Evolutionary conservation across 2,113 vertebrate genomes (phyloP), one percentile per base, ranked within the genome.

Genomic region (Clarias macrocephalus): DNA sequence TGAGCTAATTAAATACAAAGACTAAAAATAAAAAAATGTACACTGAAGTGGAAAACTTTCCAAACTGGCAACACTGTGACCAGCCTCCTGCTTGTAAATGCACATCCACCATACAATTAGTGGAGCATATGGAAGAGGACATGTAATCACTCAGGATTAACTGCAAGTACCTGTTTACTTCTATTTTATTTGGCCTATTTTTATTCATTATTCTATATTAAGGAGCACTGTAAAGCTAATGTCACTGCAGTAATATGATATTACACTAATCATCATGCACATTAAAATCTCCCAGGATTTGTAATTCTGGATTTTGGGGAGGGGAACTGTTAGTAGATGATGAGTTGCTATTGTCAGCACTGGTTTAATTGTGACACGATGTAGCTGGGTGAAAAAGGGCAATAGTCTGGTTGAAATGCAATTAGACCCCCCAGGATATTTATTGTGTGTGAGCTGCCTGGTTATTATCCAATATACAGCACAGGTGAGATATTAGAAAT

Each of bases 401-500:
- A 77, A 84, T 79, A 68, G 19, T 65, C 60, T 84, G 63, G 54
- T 42, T 54, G 33, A 62, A 42, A 86, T 80, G 37, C 80, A 86
- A 54, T 86, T 87, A 83, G 52, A 48, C 7, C 30, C 33, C 57
- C 52, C 28, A 77, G 62, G 86, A 30, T 77, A 80, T 77, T 87
- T 87, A 87, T 87, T 66, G 56, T 77, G 16, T 52, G n/a, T 79
- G 84, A 65, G 66, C 84, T 76, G 86, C 83, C 80, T 66, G n/a
- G 62, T 87, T 84, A 84, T 77, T 83, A 76, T 56, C 60, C 11
- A 77, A 77, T 83, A 77, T 83, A 48, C 70, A 77, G 60, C 81
- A 77, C 62, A 79, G 66, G 52, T 63, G 63, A 82, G 81, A 83
- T 87, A 83, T 87, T 87, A 77, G 60, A 83, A 83, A 87, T 59